Conservation (phyloP, 1,140 invertebrate species). For the Maconellicoccus hirsutus region DNA sequence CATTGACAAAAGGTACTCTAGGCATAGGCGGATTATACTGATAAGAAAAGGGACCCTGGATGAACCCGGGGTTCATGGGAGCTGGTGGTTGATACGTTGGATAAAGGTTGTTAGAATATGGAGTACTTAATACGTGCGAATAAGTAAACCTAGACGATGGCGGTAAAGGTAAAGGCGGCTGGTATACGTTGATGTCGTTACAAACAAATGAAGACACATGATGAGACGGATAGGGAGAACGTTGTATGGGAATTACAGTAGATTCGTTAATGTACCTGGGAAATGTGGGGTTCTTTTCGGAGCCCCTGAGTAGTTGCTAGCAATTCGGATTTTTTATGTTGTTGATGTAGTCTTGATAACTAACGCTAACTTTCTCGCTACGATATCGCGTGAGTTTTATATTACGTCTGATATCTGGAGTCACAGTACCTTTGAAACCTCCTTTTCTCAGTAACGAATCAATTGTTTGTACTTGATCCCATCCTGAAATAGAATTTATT, state of each 20-base stretch:
- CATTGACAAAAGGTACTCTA: not conserved
- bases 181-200: not conserved
- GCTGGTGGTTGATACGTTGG: not conserved
- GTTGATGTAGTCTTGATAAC: conserved; percentile 68
- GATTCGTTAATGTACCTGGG: not conserved
- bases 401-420: conserved; percentile 67
- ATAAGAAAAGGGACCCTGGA: not conserved
- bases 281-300: conserved; percentile 24
- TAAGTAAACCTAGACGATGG: not conserved
- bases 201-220: not conserved
- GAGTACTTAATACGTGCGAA: not conserved
- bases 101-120: not conserved
- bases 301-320: conserved; percentile 40
- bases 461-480: conserved; percentile 95
- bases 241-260: conserved; percentile 4
- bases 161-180: not conserved
- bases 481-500: conserved; percentile 43
- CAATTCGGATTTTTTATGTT: conserved; percentile 45
- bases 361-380: conserved; percentile 70
- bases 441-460: conserved; percentile 94
- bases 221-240: not conserved
- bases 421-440: conserved; percentile 86
- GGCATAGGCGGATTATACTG: not conserved
- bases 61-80: not conserved
- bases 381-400: conserved; percentile 93